phyloP scores from a whole-genome alignment of 2,888 invertebrate genomes.

The Beris morrisii region DNA sequence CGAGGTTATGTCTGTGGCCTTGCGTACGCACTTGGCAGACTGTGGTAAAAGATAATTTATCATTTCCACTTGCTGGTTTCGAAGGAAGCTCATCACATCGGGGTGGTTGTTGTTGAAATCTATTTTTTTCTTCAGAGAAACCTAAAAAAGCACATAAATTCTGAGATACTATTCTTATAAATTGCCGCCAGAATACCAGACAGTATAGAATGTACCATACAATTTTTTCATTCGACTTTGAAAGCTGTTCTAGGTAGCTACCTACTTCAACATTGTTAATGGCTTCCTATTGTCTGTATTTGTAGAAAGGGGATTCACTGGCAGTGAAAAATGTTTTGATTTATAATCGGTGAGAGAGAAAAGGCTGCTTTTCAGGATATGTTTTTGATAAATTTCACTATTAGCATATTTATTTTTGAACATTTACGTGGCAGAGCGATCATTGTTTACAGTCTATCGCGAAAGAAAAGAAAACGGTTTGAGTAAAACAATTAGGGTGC shows the following conservation, averaged over 20 bases:
- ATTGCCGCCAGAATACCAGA: constrained; percentile 26
- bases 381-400: constrained; percentile 35
- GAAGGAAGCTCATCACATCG: constrained; percentile 32
- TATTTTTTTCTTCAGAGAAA: constrained; percentile 14
- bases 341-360: constrained; percentile 34
- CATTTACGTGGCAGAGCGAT: constrained; percentile 23
- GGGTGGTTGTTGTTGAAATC: constrained; percentile 30
- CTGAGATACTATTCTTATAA: constrained; percentile 26
- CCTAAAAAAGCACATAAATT: constrained; percentile 21
- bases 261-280: constrained; percentile 24
- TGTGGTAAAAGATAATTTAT: constrained; percentile 34
- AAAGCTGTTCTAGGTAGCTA: background rate
- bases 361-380: constrained; percentile 29
- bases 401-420: constrained; percentile 32
- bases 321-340: constrained; percentile 37
- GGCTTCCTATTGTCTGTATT: constrained; percentile 20
- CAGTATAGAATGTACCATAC: constrained; percentile 7
- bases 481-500: no score
- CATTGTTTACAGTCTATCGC: background rate
- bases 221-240: background rate
- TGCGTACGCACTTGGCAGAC: constrained; percentile 35
- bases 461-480: no score
- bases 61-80: constrained; percentile 36
- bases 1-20: background rate
- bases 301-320: constrained; percentile 22